Percentiles rank a stretch among this genome's conserved stretches.
Conservation (phyloP, 2,113 vertebrate species). For the Orycteropus afer region DNA sequence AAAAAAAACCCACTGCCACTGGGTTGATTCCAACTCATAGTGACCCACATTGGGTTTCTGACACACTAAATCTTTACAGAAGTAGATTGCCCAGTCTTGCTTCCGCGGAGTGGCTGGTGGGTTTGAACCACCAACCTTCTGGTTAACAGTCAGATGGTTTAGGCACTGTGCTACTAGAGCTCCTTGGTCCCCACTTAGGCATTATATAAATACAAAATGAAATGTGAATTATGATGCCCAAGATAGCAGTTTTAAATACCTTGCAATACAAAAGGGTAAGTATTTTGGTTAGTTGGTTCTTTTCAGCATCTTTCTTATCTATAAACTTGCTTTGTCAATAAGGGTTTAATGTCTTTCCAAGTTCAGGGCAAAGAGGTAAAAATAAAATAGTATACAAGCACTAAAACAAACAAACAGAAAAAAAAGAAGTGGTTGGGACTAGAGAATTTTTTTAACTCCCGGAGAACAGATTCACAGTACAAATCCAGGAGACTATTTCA, state of each 20-base stretch:
- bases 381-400: background rate
- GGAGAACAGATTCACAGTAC: background rate
- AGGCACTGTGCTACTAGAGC: no score
- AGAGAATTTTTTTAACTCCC: background rate
- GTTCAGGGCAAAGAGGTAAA: background rate
- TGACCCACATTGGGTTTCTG: no score
- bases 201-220: background rate
- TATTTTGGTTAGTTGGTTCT: background rate
- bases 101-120: no score
- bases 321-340: slow-evolving; percentile 7
- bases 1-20: no score
- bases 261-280: background rate
- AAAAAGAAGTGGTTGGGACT: background rate
- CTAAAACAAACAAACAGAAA: no score
- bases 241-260: background rate
- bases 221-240: background rate
- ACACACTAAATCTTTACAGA: no score
- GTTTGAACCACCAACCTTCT: no score
- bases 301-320: background rate
- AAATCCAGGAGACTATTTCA: slow-evolving; percentile 5
- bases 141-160: no score
- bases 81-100: no score
- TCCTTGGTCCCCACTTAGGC: no score
- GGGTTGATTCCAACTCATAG: no score
- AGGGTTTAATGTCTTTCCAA: background rate